Conservation (phyloP, 2,797 vertebrate species). For the Rhincodon typus region DNA sequence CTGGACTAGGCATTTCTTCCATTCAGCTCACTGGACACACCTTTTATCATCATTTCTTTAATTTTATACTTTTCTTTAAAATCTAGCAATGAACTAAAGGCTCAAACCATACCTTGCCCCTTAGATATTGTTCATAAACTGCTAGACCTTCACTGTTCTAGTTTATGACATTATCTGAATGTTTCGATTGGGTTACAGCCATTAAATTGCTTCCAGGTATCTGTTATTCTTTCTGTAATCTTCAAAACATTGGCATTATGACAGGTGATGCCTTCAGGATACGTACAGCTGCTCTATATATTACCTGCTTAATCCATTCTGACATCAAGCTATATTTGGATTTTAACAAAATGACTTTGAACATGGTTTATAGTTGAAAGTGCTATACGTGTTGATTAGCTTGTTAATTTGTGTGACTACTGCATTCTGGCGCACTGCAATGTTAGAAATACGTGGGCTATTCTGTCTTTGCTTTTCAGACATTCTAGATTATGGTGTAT, state of each 20-base stretch:
- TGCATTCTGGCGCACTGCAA: not conserved
- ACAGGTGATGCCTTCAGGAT: constrained; percentile 8
- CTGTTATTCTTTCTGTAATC: constrained; percentile 32
- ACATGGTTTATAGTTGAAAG: not conserved
- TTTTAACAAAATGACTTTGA: constrained; percentile 20
- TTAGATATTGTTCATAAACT: constrained; percentile 24
- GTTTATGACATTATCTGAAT: constrained; percentile 22
- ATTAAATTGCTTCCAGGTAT: not conserved
- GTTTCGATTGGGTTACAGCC: constrained; percentile 7
- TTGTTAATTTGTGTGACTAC: not conserved
- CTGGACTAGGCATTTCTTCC: not conserved
- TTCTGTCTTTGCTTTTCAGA: not conserved
- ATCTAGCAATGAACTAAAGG: not conserved
- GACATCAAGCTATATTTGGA: not conserved
- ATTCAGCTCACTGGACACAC: not conserved
- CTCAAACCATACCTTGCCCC: not conserved
- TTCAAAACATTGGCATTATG: constrained; percentile 30
- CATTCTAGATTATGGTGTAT: not conserved
- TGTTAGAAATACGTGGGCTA: not conserved
- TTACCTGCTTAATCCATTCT: constrained; percentile 1
- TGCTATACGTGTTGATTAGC: not conserved
- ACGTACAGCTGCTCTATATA: not conserved
- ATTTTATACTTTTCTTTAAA: not conserved
- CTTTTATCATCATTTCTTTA: not conserved
- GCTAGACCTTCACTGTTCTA: constrained; percentile 10